phyloP scores from a whole-genome alignment of 1,140 invertebrate species.

The Trachelipus rathkii region DNA sequence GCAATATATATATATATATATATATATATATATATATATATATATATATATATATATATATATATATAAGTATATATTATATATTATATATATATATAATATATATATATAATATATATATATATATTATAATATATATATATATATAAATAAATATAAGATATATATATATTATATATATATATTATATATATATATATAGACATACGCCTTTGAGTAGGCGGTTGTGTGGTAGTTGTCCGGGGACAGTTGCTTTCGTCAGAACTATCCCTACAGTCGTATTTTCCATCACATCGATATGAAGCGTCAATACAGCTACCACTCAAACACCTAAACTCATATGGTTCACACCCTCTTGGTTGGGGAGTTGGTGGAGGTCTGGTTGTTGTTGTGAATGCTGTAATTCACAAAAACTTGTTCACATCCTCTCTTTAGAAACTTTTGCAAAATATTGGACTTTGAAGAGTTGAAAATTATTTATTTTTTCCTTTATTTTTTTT shows the following conservation, averaged over 20 bases:
- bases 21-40: neutral
- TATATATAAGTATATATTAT: too few species aligned
- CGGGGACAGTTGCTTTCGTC: conserved; percentile 64
- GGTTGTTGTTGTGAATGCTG: too few species aligned
- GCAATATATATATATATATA: neutral
- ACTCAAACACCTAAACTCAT: conserved; percentile 10
- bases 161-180: neutral
- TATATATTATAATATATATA: neutral
- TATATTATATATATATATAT: neutral
- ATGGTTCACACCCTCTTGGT: neutral
- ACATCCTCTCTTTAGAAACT: too few species aligned
- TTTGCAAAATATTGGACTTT: too few species aligned
- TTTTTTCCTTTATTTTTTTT: too few species aligned
- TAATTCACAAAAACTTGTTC: too few species aligned
- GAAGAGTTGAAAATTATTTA: too few species aligned
- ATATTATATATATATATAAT: too few species aligned
- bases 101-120: too few species aligned
- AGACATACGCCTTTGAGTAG: neutral
- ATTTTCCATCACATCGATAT: conserved; percentile 48
- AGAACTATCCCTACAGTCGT: conserved; percentile 65
- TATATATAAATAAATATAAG: neutral
- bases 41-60: neutral
- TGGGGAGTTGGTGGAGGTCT: neutral
- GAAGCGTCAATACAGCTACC: conserved; percentile 19
- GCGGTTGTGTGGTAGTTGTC: conserved; percentile 47